A percentile compares a stretch with the other conserved stretches of the same genome.
phyloP scores from a whole-genome alignment of 2,113 vertebrate genomes.

The Maccullochella peelii region DNA sequence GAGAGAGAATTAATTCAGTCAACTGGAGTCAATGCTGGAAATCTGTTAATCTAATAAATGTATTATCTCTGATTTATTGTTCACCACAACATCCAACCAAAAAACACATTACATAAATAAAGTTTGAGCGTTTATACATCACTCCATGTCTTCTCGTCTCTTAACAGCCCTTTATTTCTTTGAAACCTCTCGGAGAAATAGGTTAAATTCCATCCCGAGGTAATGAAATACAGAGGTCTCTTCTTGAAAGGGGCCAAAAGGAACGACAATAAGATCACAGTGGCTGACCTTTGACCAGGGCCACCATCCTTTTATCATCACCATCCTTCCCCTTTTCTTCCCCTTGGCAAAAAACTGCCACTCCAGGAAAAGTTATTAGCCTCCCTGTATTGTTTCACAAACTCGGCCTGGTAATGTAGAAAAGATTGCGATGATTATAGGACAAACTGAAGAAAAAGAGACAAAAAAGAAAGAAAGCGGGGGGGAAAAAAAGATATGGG shows the following conservation, averaged over 20 bases:
- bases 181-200: constrained; percentile 71
- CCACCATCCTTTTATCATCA: constrained; percentile 85
- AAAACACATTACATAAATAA: constrained; percentile 12
- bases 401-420: constrained; percentile 79
- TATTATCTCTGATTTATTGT: not conserved
- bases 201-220: constrained; percentile 82
- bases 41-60: not conserved
- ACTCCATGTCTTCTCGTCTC: constrained; percentile 67
- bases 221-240: constrained; percentile 87
- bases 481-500: constrained; percentile 54
- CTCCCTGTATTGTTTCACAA: constrained; percentile 85
- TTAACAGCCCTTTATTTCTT: constrained; percentile 40
- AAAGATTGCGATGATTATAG: constrained; percentile 87
- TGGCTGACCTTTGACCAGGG: constrained; percentile 86
- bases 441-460: constrained; percentile 73
- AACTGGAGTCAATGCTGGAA: not conserved
- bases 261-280: constrained; percentile 88
- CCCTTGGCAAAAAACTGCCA: constrained; percentile 81
- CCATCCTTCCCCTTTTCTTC: constrained; percentile 83
- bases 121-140: constrained; percentile 10
- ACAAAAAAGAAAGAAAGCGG: constrained; percentile 52
- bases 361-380: constrained; percentile 84
- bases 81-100: constrained; percentile 3
- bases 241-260: constrained; percentile 81
- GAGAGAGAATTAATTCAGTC: not conserved